Conservation (phyloP, 2,113 vertebrate genomes). For the Brachyhypopomus gauderio region DNA sequence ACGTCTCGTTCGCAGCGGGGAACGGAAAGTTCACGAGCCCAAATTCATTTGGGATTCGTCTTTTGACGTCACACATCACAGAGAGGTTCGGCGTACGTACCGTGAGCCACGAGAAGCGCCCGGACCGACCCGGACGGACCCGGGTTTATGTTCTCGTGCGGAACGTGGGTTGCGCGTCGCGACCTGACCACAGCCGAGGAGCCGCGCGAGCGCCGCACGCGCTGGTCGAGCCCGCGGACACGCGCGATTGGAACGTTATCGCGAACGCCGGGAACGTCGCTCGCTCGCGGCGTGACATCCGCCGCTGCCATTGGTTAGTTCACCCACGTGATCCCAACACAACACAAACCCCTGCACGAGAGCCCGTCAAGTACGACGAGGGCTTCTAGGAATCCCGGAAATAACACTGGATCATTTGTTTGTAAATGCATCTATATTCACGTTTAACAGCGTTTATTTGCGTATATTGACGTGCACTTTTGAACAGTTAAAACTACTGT, state of each 20-base stretch:
- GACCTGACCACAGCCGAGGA: too few species aligned
- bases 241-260: background rate
- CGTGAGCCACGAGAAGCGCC: background rate
- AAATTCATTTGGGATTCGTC: background rate
- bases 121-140: background rate
- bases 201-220: too few species aligned
- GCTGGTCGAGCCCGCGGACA: too few species aligned
- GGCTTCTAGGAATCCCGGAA: too few species aligned
- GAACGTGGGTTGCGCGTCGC: too few species aligned
- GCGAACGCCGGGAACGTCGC: background rate
- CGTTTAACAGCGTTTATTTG: too few species aligned
- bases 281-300: slow-evolving; percentile 6
- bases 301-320: slow-evolving; percentile 43
- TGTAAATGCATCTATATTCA: too few species aligned
- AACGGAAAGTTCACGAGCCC: background rate
- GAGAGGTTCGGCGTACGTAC: background rate
- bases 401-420: too few species aligned
- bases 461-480: too few species aligned
- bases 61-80: background rate
- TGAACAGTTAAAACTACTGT: background rate
- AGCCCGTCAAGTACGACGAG: too few species aligned
- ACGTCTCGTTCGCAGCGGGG: background rate
- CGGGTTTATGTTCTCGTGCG: too few species aligned
- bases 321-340: slow-evolving; percentile 46
- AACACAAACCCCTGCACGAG: slow-evolving; percentile 9